phyloP scores from a whole-genome alignment of 2,888 invertebrate species.

The Eumerus sabulonum region DNA sequence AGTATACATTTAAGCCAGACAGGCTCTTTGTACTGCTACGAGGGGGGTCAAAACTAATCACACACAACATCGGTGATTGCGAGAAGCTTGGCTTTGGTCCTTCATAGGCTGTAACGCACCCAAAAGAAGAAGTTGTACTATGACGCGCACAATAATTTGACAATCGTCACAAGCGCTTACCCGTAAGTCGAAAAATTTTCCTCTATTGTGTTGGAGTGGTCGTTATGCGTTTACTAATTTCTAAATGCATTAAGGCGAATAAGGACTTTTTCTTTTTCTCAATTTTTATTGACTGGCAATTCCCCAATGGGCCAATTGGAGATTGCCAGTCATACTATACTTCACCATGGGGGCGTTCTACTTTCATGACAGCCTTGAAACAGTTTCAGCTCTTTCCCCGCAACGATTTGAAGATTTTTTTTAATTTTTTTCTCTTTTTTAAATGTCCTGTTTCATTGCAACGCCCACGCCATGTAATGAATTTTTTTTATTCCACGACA shows the following conservation, averaged over 20 bases:
- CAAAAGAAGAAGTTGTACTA: too few species aligned
- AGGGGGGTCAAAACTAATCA: too few species aligned
- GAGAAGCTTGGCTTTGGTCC: too few species aligned
- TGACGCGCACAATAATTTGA: too few species aligned
- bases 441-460: background rate
- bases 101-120: too few species aligned
- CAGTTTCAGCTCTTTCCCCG: slow-evolving; percentile 25
- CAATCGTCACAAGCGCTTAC: too few species aligned
- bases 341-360: slow-evolving; percentile 26
- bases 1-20: too few species aligned
- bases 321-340: slow-evolving; percentile 3
- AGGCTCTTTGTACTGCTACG: too few species aligned
- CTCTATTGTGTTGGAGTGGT: slow-evolving; percentile 40
- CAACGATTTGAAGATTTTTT: slow-evolving; percentile 32
- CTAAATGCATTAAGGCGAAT: slow-evolving; percentile 31
- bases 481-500: slow-evolving; percentile 52
- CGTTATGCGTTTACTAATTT: slow-evolving; percentile 58
- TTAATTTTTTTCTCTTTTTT: slow-evolving; percentile 42
- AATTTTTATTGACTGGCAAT: slow-evolving; percentile 60
- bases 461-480: slow-evolving; percentile 41
- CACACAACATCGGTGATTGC: too few species aligned
- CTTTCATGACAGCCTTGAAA: slow-evolving; percentile 53
- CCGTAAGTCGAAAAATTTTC: slow-evolving; percentile 2
- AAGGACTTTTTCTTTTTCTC: background rate
- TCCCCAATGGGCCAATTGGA: slow-evolving; percentile 49